Evolutionary conservation across 1,140 invertebrate species (phyloP).

Genomic region (Pinna nobilis): DNA sequence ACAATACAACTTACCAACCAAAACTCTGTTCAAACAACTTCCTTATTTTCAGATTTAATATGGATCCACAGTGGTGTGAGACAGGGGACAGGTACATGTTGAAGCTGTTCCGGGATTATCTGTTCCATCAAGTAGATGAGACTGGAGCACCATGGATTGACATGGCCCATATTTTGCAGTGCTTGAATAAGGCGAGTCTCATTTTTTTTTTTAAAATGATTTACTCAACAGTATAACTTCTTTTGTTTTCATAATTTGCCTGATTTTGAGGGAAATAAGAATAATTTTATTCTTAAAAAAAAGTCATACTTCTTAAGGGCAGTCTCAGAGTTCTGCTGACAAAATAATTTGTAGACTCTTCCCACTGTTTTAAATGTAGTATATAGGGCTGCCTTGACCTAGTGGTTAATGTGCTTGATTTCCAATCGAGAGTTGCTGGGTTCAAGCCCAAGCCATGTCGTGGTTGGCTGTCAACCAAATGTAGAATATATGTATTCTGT

Average conservation of each 20-base stretch:
- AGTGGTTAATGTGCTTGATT: no score
- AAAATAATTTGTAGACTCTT: no score
- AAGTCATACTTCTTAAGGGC: neutral
- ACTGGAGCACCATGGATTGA: conserved; percentile 97
- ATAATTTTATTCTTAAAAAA: neutral
- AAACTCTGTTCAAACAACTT: no score
- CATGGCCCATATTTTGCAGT: conserved; percentile 94
- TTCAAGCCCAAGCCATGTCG: no score
- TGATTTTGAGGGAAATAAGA: neutral
- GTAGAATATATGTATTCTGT: no score
- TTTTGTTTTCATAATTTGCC: neutral
- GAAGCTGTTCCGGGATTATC: conserved; percentile 97
- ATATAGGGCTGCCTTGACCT: no score
- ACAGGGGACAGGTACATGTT: conserved; percentile 98
- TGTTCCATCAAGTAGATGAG: conserved; percentile 94
- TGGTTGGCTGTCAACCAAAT: no score
- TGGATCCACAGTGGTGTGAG: conserved; percentile 96
- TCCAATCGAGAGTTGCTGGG: no score
- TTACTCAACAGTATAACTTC: no score
- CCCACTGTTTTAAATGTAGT: no score
- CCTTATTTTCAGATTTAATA: conserved; percentile 84
- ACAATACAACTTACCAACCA: no score
- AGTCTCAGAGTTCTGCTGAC: neutral
- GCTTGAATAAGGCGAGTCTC: conserved; percentile 94
- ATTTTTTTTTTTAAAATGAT: no score